Evolutionary conservation across 2,888 invertebrate species (phyloP), one percentile per base, ranked within the genome.

Genomic region (Nymphalis c-album): DNA sequence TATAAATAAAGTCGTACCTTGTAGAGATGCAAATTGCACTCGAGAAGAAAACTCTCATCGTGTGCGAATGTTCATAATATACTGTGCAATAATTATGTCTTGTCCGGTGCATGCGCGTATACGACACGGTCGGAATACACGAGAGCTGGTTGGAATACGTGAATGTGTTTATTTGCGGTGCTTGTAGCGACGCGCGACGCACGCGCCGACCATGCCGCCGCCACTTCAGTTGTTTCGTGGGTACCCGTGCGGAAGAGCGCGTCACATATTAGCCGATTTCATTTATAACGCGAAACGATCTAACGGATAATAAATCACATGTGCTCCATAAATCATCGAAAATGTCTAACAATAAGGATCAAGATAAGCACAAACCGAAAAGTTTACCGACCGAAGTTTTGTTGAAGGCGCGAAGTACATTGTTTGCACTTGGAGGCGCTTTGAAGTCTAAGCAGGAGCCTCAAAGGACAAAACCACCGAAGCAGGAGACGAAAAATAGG

Each of bases 101-200:
- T 22, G 60, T 68, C 63, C 64, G 16, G 60, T 66, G 59, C 59
- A 26, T 40, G 35, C 46, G 61, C 59, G 62, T 51, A 31, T 55
- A 47, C 60, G 31, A 22, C 48, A 18, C 46, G 51, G 62, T 40
- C 40, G 40, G 13, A 8, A 40, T 40, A 40, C 40, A 40, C 57
- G 47, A 58, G 62, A 55, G 55, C 26, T 58, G 63, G 46, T 63
- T 40, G 60, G 53, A 64, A 69, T 63, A 71, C 64, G 64, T 80
- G 83, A 82, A 81, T 82, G 78, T 86, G 89, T 90, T 89, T 91
- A 91, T 91, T 91, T 91, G 89, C 81, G 86, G 87, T 88, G 80
- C 76, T 84, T 80, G 83, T 79, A 82, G 83, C 80, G 84, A 82
- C 84, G 84, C 71, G 75, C 77, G 76, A 81, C 89, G 85, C 88